Evolutionary conservation across 2,113 vertebrate genomes (phyloP), one percentile per base, ranked within the genome.

Genomic region (Lepus americanus): DNA sequence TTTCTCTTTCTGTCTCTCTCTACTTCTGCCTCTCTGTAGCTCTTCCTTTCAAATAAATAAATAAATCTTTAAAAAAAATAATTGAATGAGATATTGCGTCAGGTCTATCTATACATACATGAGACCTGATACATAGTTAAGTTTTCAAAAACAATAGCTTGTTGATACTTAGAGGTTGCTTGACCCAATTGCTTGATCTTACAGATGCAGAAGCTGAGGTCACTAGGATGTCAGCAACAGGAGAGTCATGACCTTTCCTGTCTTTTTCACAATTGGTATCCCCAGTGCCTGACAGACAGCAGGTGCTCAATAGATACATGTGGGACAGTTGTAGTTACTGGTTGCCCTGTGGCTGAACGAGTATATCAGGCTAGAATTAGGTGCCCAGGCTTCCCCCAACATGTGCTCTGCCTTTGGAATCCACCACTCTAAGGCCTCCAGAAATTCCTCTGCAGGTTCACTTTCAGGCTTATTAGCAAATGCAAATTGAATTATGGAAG

Each of bases 401-500:
- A 3, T 14, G 12, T 6, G 51, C 44, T 63, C 23, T 70, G 85
- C 90, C 90, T 95, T 92, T 78, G 23, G 49, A 61, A 49, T 66
- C 72, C 16, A 12, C 55, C 72, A 66, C 44, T 64, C 19, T 16
- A 27, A 27, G 72, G 66, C 78, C 92, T 81, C 77, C 76, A 66
- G 88, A 87, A 95, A 84, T 87, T 49, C 89, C 87, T 89, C 66
- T 1, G 53, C 74, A 89, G 82, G 63, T 86, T 92, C 31, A 11
- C 83, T 86, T 92, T 80, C 55, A 51, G 81, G 90, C 87, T 97
- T 97, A 96, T 94, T 97, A 98, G 79, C 85, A 90, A 97, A 95
- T 87, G 64, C 85, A 98, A 98, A 98, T 86, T 96, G 83, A 98
- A 97, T 97, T 97, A 97, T 1, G 4, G 6, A 91, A 91, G 85